These are phyloP conservation scores for Molanna angustata DNA, from an alignment of 2,888 invertebrate species.

Conservation along the genomic window DNA sequence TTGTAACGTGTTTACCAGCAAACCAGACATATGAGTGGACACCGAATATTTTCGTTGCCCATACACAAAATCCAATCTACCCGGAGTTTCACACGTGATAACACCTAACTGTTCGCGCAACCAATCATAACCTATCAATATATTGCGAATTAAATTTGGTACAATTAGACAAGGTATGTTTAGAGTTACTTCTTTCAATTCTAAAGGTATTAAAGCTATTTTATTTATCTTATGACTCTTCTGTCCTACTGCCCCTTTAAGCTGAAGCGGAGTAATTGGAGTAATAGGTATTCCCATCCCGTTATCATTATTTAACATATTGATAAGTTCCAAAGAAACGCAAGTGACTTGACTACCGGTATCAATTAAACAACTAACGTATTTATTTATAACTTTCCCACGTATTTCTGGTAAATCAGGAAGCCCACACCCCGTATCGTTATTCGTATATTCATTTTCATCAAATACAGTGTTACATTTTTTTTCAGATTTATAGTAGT, in stretches of 20 bases:
- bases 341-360: slow-evolving; percentile 8
- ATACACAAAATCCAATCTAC: slow-evolving; percentile 1
- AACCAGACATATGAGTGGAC: background rate
- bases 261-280: background rate
- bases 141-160: background rate
- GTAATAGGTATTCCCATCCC: background rate
- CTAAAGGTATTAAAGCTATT: background rate
- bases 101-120: background rate
- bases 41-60: background rate
- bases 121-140: slow-evolving; percentile 3
- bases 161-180: slow-evolving; percentile 4
- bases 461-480: background rate
- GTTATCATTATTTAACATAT: background rate
- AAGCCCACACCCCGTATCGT: background rate
- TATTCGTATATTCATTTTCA: background rate
- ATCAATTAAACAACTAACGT: background rate
- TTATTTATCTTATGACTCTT: background rate
- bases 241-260: slow-evolving; percentile 2
- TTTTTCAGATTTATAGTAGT: background rate
- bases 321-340: background rate
- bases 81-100: background rate
- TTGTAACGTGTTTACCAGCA: background rate
- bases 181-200: background rate
- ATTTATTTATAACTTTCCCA: background rate
- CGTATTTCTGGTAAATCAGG: background rate